Evolutionary conservation across 2,797 vertebrate genomes (phyloP).

Genomic region (Gallinago stenura): DNA sequence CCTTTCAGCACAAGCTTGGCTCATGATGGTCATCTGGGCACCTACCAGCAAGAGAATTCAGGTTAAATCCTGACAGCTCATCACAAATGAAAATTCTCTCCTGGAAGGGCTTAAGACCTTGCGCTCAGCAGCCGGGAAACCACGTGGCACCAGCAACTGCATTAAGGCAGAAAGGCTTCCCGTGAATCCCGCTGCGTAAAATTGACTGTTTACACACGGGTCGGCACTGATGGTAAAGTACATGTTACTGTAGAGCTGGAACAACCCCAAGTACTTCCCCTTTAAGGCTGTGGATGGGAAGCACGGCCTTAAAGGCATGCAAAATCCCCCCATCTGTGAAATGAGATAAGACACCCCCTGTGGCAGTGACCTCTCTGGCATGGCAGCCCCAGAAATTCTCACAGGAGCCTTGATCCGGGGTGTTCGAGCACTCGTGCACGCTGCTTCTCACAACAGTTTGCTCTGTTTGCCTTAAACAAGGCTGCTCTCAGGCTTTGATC

Average conservation of each 20-base stretch:
- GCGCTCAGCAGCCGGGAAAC: not conserved
- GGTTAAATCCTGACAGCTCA: not conserved
- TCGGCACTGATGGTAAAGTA: not conserved
- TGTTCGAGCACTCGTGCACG: accelerated
- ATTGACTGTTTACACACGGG: accelerated
- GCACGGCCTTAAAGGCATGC: not conserved
- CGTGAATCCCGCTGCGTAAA: not conserved
- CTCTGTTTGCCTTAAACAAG: not conserved
- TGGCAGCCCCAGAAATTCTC: not conserved
- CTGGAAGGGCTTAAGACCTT: not conserved
- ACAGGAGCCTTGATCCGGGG: not conserved
- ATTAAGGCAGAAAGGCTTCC: not conserved
- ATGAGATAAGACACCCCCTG: not conserved
- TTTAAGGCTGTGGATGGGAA: not conserved
- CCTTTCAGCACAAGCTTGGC: slow-evolving; percentile 96
- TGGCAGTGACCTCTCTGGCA: not conserved
- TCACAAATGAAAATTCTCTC: not conserved
- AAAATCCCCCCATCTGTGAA: not conserved
- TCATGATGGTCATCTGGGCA: slow-evolving; percentile 99
- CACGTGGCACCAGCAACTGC: not conserved
- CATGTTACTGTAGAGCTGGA: not conserved
- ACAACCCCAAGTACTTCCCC: not conserved
- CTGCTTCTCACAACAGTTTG: not conserved
- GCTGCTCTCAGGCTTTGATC: not conserved
- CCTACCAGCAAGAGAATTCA: slow-evolving; percentile 74